phyloP scores from a whole-genome alignment of 2,888 invertebrate genomes.

The Hemaris fuciformis region DNA sequence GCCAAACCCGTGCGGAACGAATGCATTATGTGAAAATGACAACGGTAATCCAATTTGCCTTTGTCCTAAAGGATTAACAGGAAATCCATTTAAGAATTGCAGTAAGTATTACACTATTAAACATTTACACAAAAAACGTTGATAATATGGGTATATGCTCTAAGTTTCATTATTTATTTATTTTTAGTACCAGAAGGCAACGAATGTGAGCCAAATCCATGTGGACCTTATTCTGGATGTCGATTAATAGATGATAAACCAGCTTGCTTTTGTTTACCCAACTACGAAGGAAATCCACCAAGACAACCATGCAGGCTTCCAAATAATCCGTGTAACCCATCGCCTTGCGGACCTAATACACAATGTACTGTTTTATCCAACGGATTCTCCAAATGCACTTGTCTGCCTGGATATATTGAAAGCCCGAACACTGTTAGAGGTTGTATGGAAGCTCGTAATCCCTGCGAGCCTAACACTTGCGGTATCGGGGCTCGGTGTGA shows the following conservation, averaged over 20 bases:
- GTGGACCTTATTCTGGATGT: slow-evolving; percentile 92
- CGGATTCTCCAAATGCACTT: slow-evolving; percentile 94
- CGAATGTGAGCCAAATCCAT: slow-evolving; percentile 90
- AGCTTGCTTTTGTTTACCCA: slow-evolving; percentile 93
- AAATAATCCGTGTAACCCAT: slow-evolving; percentile 90
- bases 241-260: slow-evolving; percentile 87
- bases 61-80: slow-evolving; percentile 94
- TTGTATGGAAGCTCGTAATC: slow-evolving; percentile 89
- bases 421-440: slow-evolving; percentile 94
- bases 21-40: slow-evolving; percentile 91
- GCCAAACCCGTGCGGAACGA: slow-evolving; percentile 93
- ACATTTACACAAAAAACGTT: no score
- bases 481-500: slow-evolving; percentile 90
- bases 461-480: slow-evolving; percentile 91
- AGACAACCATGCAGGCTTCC: slow-evolving; percentile 86
- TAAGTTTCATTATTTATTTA: background rate
- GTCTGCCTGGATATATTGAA: slow-evolving; percentile 90
- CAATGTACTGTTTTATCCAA: slow-evolving; percentile 89
- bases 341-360: slow-evolving; percentile 94
- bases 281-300: slow-evolving; percentile 93
- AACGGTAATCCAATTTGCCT: slow-evolving; percentile 93
- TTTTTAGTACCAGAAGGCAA: slow-evolving; percentile 91
- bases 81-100: slow-evolving; percentile 94
- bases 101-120: no score
- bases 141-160: background rate